Evolutionary conservation across 2,113 vertebrate genomes (phyloP), one percentile per base, ranked within the genome.

Genomic region (Pholis gunnellus): DNA sequence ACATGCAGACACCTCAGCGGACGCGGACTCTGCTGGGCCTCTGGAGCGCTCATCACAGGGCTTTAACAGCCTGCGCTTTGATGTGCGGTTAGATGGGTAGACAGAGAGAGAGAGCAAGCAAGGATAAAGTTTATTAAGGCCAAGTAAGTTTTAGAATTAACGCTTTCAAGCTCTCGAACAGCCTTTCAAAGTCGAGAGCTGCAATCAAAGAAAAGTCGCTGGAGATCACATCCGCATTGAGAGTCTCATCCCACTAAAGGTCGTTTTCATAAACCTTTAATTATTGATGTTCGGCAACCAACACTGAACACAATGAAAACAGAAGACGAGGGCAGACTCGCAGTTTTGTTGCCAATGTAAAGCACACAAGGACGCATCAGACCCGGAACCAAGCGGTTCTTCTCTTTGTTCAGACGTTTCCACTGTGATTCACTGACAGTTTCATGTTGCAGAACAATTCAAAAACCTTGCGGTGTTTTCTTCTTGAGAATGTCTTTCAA

Each of bases 61-160:
- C 72, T 80, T 75, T 87, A 72, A 78, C n/a, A 83, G 78, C 46
- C 50, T 18, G 27, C 0, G 20, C 88, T 92, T 92, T 93, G 83
- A 92, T 92, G 81, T 85, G 78, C 61, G 72, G 84, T 88, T 85
- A 85, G 82, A 79, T 63, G 70, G 34, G 69, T 29, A 84, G 81
- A 91, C 40, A 72, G 72, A 50, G 50, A 77, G 68, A 56, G 27
- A 36, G 73, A 79, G 44, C 6, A 11, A 57, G 40, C 36, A 17
- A 68, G 81, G 38, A 74, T 75, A 27, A 81, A 75, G 76, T 81
- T 87, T 56, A 88, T 87, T 56, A 88, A 88, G 77, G 78, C 84
- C 74, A 38, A 67, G 81, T 78, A 72, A 44, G 79, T 77, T 83
- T 74, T 6, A n/a, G 67, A 84, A 90, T 85, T 77, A 75, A 72